phyloP scores from a whole-genome alignment of 2,797 vertebrate species.

The Rhinatrema bivittatum region DNA sequence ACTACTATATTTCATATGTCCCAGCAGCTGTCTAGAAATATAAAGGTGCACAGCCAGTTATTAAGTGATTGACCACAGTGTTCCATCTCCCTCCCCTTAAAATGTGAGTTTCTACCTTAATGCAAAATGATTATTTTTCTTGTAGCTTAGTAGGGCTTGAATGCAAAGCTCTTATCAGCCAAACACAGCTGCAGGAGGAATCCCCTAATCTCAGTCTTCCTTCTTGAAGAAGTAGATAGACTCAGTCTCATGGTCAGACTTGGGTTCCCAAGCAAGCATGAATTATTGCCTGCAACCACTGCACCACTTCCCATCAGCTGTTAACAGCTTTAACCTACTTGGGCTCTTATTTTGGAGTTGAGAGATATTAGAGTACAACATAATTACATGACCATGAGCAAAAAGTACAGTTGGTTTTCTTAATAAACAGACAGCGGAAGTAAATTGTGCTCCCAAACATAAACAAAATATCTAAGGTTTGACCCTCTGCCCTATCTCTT shows the following conservation, averaged over 20 bases:
- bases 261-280: conserved; percentile 43
- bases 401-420: conserved; percentile 39
- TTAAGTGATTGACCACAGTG: conserved; percentile 29
- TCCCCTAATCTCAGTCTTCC: conserved; percentile 52
- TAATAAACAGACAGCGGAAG: conserved; percentile 19
- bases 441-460: conserved; percentile 12
- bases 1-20: conserved; percentile 23
- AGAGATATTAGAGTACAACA: conserved; percentile 42
- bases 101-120: conserved; percentile 38
- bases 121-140: conserved; percentile 41
- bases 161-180: conserved; percentile 51
- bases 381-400: conserved; percentile 42
- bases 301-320: conserved; percentile 37
- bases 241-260: conserved; percentile 48
- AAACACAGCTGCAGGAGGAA: conserved; percentile 51
- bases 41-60: conserved; percentile 13
- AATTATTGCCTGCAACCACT: conserved; percentile 36
- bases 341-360: conserved; percentile 44
- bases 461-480: too few relatives aligned
- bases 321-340: conserved; percentile 48
- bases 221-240: conserved; percentile 56
- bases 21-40: conserved; percentile 22
- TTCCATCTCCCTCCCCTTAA: neutral
- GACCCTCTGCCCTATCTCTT: too few relatives aligned
- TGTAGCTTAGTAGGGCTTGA: conserved; percentile 37